These are phyloP conservation scores for Anoura caudifer DNA, from an alignment of 2,113 vertebrate genomes.

Conservation along the genomic window DNA sequence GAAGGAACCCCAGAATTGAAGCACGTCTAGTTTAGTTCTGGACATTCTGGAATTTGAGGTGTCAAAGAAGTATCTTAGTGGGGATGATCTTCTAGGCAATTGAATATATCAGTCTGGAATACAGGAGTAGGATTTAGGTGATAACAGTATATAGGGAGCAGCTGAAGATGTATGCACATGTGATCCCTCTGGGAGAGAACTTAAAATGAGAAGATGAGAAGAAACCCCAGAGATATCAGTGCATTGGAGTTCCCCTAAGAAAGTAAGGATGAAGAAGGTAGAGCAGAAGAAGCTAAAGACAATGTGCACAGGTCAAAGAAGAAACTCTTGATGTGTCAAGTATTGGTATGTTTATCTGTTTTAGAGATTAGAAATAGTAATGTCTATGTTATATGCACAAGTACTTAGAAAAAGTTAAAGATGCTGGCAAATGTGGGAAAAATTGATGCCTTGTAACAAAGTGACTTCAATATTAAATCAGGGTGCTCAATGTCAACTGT, in stretches of 20 bases:
- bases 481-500: background rate
- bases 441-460: background rate
- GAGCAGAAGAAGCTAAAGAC: background rate
- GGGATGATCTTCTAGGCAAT: background rate
- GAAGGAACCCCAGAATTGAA: background rate
- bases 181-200: background rate
- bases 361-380: background rate
- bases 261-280: background rate
- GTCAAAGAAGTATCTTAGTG: background rate
- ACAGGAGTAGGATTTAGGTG: background rate
- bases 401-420: background rate
- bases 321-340: background rate
- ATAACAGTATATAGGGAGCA: background rate
- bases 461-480: background rate
- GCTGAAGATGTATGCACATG: background rate
- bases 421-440: background rate
- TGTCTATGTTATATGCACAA: background rate
- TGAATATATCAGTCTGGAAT: background rate
- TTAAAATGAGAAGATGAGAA: background rate
- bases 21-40: background rate
- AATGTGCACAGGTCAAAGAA: background rate
- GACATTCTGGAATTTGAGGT: background rate
- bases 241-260: background rate
- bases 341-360: background rate
- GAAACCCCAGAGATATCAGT: background rate